Evolutionary conservation across 2,113 vertebrate species (phyloP), one percentile per base, ranked within the genome.

Genomic region (Sula dactylatra): DNA sequence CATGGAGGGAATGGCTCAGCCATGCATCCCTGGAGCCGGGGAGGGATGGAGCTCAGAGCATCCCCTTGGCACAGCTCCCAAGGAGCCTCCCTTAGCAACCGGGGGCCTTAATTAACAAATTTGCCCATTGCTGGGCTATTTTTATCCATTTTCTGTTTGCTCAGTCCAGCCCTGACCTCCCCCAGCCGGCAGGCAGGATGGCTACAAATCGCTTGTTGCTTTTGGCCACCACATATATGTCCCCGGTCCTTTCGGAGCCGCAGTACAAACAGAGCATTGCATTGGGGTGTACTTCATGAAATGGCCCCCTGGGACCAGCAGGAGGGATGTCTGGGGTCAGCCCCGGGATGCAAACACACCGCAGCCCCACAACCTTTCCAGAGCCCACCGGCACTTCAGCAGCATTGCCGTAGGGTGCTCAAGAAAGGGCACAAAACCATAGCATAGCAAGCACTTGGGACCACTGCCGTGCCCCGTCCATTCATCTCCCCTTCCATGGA

Each of bases 21-120:
- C 50, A 50, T 2, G 0, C 0, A 1, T 12, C 36, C 59, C 26
- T 64, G 42, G 26, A 47, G 31, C 56, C 2, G 2, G 6, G 36
- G 14, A 13, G 21, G 25, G 44, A 58, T 22, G 34, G 25, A 78
- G 11, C 25, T 45, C 49, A 18, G 22, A 40, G n/a, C 24, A 20
- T 32, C 38, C 24, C 65, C 66, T 24, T 2, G 20, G 38, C 65
- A 40, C 24, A 31, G 61, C 15, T 55, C 17, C 40, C n/a, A 56
- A 1, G 27, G 36, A 83, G 44, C 34, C 31, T 59, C 47, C 25
- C 24, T 24, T 27, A 69, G 56, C 20, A 58, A 45, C 4, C 0
- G 0, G 11, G 29, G 65, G 34, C n/a, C 77, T 77, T 47, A 65
- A 71, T 56, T 64, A 81, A 71, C 38, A 52, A 56, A 32, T 42